Conservation (phyloP, 2,113 vertebrate genomes). For the Procavia capensis region DNA sequence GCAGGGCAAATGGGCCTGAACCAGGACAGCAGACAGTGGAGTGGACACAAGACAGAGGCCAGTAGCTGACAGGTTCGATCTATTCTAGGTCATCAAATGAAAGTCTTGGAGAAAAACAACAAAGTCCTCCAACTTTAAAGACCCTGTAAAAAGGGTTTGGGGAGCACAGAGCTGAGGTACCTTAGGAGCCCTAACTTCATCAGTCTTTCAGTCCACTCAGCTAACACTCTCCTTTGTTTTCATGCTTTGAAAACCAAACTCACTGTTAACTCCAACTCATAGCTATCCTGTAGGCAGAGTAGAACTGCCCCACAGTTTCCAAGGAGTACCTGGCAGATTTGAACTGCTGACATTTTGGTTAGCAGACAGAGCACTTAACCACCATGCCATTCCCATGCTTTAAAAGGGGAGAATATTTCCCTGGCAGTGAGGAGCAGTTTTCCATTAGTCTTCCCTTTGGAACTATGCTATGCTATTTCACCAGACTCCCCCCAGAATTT, state of each 20-base stretch:
- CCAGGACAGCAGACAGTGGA: neutral
- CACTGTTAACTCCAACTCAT: too few relatives aligned
- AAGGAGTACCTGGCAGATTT: too few relatives aligned
- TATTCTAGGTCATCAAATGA: neutral
- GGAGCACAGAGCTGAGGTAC: neutral
- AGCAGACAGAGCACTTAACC: too few relatives aligned
- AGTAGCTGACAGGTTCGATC: neutral
- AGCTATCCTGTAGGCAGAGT: too few relatives aligned
- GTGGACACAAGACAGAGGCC: neutral
- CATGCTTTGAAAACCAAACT: slow-evolving; percentile 71
- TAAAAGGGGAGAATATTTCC: slow-evolving; percentile 82
- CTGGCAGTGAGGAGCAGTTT: slow-evolving; percentile 81
- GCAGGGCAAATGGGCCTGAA: neutral
- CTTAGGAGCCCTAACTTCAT: neutral
- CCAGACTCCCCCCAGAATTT: slow-evolving; percentile 82
- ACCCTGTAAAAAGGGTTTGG: neutral
- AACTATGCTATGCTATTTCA: slow-evolving; percentile 79
- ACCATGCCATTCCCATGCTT: slow-evolving; percentile 81
- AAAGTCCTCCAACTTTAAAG: neutral
- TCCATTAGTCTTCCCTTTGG: slow-evolving; percentile 81
- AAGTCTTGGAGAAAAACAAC: neutral
- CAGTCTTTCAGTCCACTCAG: slow-evolving; percentile 68
- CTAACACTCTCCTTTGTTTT: slow-evolving; percentile 82
- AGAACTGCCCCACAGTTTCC: too few relatives aligned
- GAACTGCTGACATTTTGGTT: too few relatives aligned